Conservation (phyloP, 1,140 invertebrate species). For the Agrilus planipennis region DNA sequence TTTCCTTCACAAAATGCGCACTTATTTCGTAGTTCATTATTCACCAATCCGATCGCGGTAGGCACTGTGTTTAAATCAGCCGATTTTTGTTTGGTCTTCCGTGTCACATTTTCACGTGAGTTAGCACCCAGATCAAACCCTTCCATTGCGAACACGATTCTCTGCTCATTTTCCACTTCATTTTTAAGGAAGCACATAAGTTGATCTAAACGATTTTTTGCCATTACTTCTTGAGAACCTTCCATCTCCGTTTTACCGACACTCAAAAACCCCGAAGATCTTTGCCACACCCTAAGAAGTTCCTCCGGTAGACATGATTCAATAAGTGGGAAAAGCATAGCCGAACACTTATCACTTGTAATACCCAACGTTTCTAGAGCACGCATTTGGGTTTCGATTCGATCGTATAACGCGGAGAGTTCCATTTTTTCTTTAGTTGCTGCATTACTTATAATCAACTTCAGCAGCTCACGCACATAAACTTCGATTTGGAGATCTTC, state of each 20-base stretch:
- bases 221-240: no score
- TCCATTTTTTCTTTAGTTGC: slow-evolving; percentile 7
- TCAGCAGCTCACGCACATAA: slow-evolving; percentile 26
- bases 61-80: background rate
- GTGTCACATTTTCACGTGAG: no score
- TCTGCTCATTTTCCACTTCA: slow-evolving; percentile 24
- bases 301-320: slow-evolving; percentile 29
- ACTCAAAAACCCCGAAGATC: no score
- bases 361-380: no score
- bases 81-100: background rate
- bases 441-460: slow-evolving; percentile 11
- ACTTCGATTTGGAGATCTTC: no score
- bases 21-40: background rate
- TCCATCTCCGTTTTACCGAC: no score
- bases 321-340: slow-evolving; percentile 30
- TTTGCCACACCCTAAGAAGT: slow-evolving; percentile 24
- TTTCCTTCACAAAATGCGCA: background rate
- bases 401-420: slow-evolving; percentile 15
- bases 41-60: background rate
- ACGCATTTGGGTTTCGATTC: slow-evolving; percentile 15
- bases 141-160: slow-evolving; percentile 10
- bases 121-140: slow-evolving; percentile 3
- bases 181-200: slow-evolving; percentile 18
- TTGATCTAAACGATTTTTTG: slow-evolving; percentile 12
- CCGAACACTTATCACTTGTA: slow-evolving; percentile 29